Evolutionary conservation across 1,140 invertebrate species (phyloP).

Genomic region (Cepaea nemoralis): DNA sequence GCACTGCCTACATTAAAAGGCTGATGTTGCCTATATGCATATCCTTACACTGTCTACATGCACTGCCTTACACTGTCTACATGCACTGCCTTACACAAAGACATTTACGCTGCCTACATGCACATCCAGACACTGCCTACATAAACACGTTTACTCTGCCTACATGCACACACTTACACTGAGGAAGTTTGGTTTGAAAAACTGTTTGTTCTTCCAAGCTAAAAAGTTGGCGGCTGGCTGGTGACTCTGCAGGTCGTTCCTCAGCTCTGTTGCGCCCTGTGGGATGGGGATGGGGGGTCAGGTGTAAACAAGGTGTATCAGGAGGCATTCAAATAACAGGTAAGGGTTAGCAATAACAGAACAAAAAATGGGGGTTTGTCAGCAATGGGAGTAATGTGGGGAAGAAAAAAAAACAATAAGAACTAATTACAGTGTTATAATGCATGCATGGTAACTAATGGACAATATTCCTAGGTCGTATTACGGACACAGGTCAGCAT

Average conservation of each 20-base stretch:
- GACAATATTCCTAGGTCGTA: no score
- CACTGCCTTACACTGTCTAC: no score
- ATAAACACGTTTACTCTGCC: not conserved
- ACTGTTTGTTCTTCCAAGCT: constrained; percentile 69
- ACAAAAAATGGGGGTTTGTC: no score
- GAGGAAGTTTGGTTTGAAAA: constrained; percentile 64
- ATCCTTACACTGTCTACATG: no score
- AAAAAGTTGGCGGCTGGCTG: constrained; percentile 56
- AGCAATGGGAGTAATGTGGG: not conserved
- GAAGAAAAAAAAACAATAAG: not conserved
- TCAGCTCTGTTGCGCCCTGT: constrained; percentile 54
- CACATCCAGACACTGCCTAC: no score
- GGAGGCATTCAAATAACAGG: not conserved
- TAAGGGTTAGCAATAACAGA: not conserved
- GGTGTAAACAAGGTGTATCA: not conserved
- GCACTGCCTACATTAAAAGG: no score
- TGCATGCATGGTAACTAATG: no score
- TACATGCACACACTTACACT: constrained; percentile 59
- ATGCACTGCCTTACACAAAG: no score
- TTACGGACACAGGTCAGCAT: no score
- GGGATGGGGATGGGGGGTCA: not conserved
- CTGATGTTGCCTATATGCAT: no score
- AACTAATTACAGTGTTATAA: no score
- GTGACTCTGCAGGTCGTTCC: constrained; percentile 43
- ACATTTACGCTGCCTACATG: no score